Evolutionary conservation across 2,113 vertebrate genomes (phyloP).

Genomic region (Galeopterus variegatus): DNA sequence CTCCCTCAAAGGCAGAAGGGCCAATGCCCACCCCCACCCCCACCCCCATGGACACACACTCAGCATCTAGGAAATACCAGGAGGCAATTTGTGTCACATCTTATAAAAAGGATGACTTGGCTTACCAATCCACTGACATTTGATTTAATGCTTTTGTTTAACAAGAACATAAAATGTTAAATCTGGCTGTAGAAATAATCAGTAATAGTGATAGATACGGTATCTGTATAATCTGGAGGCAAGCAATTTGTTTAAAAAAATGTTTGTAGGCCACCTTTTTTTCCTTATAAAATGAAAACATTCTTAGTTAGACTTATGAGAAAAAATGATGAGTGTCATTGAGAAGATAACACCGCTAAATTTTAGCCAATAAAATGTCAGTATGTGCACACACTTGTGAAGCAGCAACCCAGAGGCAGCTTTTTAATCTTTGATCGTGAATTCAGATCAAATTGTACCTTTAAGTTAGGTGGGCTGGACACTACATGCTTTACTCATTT

Average conservation of each 20-base stretch:
- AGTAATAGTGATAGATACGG: slow-evolving; percentile 1
- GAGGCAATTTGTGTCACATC: not conserved
- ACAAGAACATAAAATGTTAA: slow-evolving; percentile 59
- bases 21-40: not conserved
- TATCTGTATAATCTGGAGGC: not conserved
- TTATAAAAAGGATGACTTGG: not conserved
- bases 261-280: slow-evolving; percentile 11
- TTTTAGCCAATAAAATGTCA: slow-evolving; percentile 37
- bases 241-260: not conserved
- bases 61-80: not conserved
- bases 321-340: not conserved
- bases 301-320: not conserved
- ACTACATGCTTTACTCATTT: not conserved
- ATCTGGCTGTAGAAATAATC: slow-evolving; percentile 44
- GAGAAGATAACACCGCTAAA: slow-evolving; percentile 24
- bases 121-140: slow-evolving; percentile 21
- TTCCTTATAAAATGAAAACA: slow-evolving; percentile 48
- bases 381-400: not conserved
- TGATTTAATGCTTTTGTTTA: slow-evolving; percentile 36
- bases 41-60: not conserved
- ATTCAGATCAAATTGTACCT: not conserved
- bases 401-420: not conserved
- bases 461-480: not conserved
- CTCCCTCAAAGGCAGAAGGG: not conserved
- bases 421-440: slow-evolving; percentile 3